Evolutionary conservation across 2,113 vertebrate genomes (phyloP).

Genomic region (Hippoglossus stenolepis): DNA sequence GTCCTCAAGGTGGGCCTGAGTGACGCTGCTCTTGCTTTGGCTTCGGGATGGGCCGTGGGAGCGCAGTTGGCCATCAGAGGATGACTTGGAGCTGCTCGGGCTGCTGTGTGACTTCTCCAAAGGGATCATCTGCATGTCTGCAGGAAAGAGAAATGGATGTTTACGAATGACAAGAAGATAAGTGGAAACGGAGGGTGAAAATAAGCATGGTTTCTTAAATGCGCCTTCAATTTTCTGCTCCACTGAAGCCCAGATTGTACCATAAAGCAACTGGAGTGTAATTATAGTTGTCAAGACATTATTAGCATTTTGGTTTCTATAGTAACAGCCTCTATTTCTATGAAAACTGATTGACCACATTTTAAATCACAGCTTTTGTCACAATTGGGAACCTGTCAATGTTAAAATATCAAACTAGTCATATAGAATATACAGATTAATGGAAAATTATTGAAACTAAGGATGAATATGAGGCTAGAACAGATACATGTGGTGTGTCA

Average conservation of each 20-base stretch:
- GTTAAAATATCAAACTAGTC: conserved; percentile 6
- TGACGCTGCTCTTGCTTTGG: conserved; percentile 99
- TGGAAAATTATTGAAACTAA: neutral
- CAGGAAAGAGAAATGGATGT: conserved; percentile 7
- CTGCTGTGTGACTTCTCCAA: conserved; percentile 99
- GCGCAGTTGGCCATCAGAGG: conserved; percentile 96
- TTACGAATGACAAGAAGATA: conserved; percentile 9
- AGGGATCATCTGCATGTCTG: conserved; percentile 95
- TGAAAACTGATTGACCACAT: conserved; percentile 40
- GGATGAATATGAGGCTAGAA: neutral
- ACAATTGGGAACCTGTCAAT: neutral
- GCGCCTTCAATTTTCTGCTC: neutral
- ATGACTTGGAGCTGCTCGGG: conserved; percentile 98
- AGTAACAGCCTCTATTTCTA: conserved; percentile 28
- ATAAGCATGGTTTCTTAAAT: neutral
- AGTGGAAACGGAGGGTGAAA: neutral
- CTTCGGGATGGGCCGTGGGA: conserved; percentile 97
- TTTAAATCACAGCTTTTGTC: conserved; percentile 2
- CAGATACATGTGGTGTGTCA: neutral
- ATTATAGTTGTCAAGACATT: conserved; percentile 31
- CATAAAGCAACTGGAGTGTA: conserved; percentile 15
- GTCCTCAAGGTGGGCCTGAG: conserved; percentile 97
- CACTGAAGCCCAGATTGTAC: neutral
- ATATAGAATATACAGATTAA: neutral
- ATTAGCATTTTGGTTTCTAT: conserved; percentile 36